Percentiles rank a stretch among this genome's conserved stretches.
These are phyloP conservation scores for Marmota monax DNA, from an alignment of 2,113 vertebrate genomes.

Conservation along the genomic window DNA sequence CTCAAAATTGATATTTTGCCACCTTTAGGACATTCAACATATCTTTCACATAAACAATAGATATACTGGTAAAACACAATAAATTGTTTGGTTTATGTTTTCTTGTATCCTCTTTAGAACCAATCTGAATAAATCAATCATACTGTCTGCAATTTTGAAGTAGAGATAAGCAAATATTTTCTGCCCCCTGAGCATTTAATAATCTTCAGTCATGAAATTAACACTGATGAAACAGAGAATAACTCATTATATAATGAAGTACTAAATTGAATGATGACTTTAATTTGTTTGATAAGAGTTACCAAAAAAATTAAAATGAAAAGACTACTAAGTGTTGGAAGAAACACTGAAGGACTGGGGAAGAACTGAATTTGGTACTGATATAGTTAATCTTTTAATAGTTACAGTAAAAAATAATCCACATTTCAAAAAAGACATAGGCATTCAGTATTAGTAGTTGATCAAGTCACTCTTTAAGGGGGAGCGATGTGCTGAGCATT, in stretches of 20 bases:
- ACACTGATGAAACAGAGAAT: not conserved
- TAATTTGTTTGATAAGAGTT: not conserved
- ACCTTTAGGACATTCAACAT: not conserved
- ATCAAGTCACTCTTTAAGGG: not conserved
- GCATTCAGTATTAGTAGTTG: not conserved
- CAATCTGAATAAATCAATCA: not conserved
- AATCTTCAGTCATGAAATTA: not conserved
- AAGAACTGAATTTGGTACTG: not conserved
- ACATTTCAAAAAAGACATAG: not conserved
- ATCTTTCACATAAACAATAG: not conserved
- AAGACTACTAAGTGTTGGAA: not conserved
- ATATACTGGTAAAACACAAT: not conserved
- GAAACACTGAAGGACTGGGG: not conserved
- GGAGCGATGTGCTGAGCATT: not conserved
- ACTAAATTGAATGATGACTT: not conserved
- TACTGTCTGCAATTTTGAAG: not conserved
- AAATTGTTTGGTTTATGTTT: not conserved
- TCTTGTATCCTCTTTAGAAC: not conserved
- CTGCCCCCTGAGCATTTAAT: not conserved
- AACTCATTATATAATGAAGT: not conserved
- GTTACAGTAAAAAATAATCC: not conserved
- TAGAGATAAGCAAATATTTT: not conserved
- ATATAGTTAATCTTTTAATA: not conserved
- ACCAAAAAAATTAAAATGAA: not conserved
- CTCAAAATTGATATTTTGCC: not conserved